Conservation (phyloP, 2,113 vertebrate species). For the Lamprologus sp. region DNA sequence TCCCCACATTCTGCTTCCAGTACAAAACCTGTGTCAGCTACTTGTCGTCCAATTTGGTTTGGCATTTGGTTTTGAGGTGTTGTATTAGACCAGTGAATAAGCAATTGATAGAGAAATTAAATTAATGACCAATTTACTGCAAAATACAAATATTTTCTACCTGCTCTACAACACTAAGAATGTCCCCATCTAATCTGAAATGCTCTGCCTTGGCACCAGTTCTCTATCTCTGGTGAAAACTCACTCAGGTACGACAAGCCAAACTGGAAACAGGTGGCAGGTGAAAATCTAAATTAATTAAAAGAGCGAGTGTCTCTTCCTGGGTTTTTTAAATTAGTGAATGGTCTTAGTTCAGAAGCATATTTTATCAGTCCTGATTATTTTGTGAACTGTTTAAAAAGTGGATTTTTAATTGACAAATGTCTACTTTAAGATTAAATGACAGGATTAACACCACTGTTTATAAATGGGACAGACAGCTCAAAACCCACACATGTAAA, state of each 20-base stretch:
- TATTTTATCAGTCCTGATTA: neutral
- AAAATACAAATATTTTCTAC: neutral
- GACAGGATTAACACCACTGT: neutral
- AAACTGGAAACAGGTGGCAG: neutral
- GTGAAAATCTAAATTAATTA: neutral
- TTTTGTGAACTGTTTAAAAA: neutral
- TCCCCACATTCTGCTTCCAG: neutral
- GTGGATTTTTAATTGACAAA: neutral
- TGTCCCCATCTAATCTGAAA: neutral
- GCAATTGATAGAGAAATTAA: no score
- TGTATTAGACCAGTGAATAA: neutral
- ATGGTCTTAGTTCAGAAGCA: neutral
- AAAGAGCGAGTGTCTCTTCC: neutral
- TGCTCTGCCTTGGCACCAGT: neutral
- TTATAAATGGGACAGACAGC: neutral
- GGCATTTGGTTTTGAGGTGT: neutral
- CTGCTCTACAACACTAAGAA: neutral
- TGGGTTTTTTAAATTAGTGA: neutral
- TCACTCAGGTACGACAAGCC: neutral
- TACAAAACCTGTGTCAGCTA: neutral
- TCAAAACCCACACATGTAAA: neutral
- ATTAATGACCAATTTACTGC: no score
- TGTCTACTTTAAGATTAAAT: neutral
- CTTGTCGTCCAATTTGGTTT: neutral
- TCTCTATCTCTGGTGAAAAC: neutral